A percentile compares a stretch with the other conserved stretches of the same genome.
Evolutionary conservation across 2,888 invertebrate genomes (phyloP).

Genomic region (Carterocephalus palaemon): DNA sequence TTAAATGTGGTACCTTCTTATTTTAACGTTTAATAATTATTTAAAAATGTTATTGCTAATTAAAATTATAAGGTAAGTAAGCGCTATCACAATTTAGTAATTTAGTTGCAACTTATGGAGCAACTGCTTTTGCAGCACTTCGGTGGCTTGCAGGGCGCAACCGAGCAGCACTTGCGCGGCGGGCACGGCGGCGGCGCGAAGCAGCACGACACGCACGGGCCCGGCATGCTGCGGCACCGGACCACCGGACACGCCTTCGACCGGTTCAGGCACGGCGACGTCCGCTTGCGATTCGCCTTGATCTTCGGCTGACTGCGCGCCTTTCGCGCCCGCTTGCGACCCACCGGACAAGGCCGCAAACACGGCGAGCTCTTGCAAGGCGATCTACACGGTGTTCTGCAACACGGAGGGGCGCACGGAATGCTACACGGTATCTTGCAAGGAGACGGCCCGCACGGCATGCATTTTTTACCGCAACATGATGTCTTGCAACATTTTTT

Average conservation of each 20-base stretch:
- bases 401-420: constrained; percentile 30
- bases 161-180: constrained; percentile 44
- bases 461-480: constrained; percentile 34
- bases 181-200: constrained; percentile 34
- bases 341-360: constrained; percentile 53
- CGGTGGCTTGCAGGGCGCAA: constrained; percentile 36
- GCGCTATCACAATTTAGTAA: too few relatives aligned
- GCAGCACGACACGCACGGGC: constrained; percentile 43
- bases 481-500: constrained; percentile 38
- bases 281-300: constrained; percentile 46
- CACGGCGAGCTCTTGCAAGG: constrained; percentile 57
- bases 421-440: constrained; percentile 31
- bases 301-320: constrained; percentile 54
- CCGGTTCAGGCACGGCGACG: constrained; percentile 62
- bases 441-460: constrained; percentile 31
- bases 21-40: too few relatives aligned
- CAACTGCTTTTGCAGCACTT: constrained; percentile 34
- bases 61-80: too few relatives aligned
- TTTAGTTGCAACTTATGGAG: constrained; percentile 22
- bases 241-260: constrained; percentile 51
- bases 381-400: constrained; percentile 34
- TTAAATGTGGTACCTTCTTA: too few relatives aligned
- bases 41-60: too few relatives aligned
- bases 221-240: constrained; percentile 54
- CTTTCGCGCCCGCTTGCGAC: constrained; percentile 47